These are phyloP conservation scores for Parnassius glacialis DNA, from an alignment of 2,888 invertebrate species.

Conservation along the genomic window DNA sequence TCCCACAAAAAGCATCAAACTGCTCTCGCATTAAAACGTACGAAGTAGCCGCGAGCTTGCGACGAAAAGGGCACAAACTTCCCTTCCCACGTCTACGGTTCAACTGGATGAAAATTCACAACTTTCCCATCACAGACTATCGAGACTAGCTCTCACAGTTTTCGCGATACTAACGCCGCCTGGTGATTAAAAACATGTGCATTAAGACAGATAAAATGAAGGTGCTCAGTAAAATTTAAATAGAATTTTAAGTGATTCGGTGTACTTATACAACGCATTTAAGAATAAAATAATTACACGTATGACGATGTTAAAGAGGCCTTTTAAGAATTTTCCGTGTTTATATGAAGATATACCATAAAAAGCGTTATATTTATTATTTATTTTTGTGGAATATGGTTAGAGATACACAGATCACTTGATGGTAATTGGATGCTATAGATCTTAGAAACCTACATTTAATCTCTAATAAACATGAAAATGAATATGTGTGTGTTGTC, in stretches of 20 bases:
- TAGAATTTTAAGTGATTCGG: not conserved
- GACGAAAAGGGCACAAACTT: slow-evolving; percentile 32
- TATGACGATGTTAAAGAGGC: no score
- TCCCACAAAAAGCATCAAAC: slow-evolving; percentile 6
- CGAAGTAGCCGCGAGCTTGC: not conserved
- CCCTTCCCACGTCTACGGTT: slow-evolving; percentile 31
- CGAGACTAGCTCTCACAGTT: slow-evolving; percentile 12
- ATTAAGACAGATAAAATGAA: slow-evolving; percentile 38
- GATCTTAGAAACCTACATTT: no score
- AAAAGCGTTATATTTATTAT: no score
- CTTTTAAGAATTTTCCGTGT: no score
- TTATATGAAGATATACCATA: no score
- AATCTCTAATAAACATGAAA: no score
- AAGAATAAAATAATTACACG: no score
- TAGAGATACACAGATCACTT: no score
- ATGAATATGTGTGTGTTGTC: no score
- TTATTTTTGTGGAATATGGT: no score
- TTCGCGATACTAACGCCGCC: slow-evolving; percentile 43
- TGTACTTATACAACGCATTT: not conserved
- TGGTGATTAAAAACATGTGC: slow-evolving; percentile 48
- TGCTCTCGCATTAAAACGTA: slow-evolving; percentile 1
- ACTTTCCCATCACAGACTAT: slow-evolving; percentile 27
- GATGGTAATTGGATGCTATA: no score
- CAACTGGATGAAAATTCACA: slow-evolving; percentile 37
- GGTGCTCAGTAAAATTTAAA: slow-evolving; percentile 39